A percentile compares a stretch with the other conserved stretches of the same genome.
These are phyloP conservation scores for Castor canadensis DNA, from an alignment of 2,113 vertebrate species.

Conservation along the genomic window DNA sequence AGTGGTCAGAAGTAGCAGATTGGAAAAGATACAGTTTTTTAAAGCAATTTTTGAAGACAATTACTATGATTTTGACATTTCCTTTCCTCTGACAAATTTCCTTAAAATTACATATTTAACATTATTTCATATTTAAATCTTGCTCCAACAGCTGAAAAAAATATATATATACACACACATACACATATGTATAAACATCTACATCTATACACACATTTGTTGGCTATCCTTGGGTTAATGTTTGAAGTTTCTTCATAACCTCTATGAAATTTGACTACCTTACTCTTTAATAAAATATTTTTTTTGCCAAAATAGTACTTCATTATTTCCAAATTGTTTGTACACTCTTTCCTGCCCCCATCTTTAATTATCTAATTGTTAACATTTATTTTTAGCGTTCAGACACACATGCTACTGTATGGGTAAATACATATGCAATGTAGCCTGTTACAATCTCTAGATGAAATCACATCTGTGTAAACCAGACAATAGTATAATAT, in stretches of 20 bases:
- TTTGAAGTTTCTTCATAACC: neutral
- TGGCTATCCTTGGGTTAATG: neutral
- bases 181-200: neutral
- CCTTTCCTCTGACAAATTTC: neutral
- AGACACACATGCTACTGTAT: neutral
- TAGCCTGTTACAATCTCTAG: neutral
- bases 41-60: neutral
- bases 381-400: neutral
- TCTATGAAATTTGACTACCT: neutral
- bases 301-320: neutral
- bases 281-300: neutral
- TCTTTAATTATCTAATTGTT: neutral
- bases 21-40: neutral
- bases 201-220: neutral
- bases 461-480: neutral
- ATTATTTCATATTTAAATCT: slow-evolving; percentile 16
- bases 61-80: neutral
- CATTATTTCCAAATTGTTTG: neutral
- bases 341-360: neutral
- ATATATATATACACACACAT: too few relatives aligned
- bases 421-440: neutral
- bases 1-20: neutral
- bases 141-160: neutral
- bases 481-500: neutral
- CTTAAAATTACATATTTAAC: neutral